These are phyloP conservation scores for Drosophila algonquin DNA, from an alignment of 2,888 invertebrate species.

Conservation along the genomic window DNA sequence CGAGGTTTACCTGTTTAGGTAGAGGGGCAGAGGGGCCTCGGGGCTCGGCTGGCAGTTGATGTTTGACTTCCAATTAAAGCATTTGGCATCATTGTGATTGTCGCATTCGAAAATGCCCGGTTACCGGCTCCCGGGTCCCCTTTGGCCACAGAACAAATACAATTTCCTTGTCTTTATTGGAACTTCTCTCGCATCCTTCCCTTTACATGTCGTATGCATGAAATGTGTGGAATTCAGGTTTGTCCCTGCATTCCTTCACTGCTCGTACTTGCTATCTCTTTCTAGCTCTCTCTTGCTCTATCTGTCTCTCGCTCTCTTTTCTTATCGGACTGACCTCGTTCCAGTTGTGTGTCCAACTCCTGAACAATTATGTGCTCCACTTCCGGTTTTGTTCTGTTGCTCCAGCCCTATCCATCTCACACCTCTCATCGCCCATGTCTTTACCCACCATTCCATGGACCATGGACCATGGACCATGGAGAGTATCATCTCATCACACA, in stretches of 20 bases:
- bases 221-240: background rate
- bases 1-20: too few relatives aligned
- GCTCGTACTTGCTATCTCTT: too few relatives aligned
- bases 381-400: slow-evolving; percentile 13
- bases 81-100: slow-evolving; percentile 1
- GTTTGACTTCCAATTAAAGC: slow-evolving; percentile 25
- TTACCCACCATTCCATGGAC: too few relatives aligned
- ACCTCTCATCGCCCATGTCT: background rate
- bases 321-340: background rate
- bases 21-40: too few relatives aligned
- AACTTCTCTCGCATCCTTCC: slow-evolving; percentile 1
- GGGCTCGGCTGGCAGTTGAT: background rate
- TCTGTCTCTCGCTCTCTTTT: too few relatives aligned
- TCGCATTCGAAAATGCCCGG: background rate
- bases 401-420: background rate
- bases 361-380: slow-evolving; percentile 43
- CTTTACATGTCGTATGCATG: background rate
- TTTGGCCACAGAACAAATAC: slow-evolving; percentile 21
- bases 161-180: slow-evolving; percentile 14
- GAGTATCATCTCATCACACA: background rate
- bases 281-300: too few relatives aligned
- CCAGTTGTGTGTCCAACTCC: slow-evolving; percentile 10
- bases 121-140: background rate
- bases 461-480: background rate
- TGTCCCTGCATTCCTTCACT: background rate